Evolutionary conservation across 2,888 invertebrate genomes (phyloP).

Genomic region (Lampropteryx suffumata): DNA sequence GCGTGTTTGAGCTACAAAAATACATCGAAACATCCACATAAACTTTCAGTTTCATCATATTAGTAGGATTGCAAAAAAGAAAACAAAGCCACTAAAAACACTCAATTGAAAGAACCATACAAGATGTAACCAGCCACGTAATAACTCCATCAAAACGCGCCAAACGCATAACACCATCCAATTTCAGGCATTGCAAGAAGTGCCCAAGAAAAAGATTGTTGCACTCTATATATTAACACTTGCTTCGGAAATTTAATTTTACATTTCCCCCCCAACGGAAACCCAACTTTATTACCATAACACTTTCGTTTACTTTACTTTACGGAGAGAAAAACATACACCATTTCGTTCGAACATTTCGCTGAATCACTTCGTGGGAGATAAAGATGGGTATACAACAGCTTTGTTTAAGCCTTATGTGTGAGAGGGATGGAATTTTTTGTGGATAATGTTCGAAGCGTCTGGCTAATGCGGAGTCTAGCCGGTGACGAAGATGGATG

Average conservation of each 20-base stretch:
- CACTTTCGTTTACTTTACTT: not conserved
- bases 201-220: conserved; percentile 64
- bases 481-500: conserved; percentile 79
- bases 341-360: conserved; percentile 50
- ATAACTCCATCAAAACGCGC: conserved; percentile 52
- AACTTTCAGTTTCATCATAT: too few species aligned
- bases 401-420: conserved; percentile 41
- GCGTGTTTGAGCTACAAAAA: too few species aligned
- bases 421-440: conserved; percentile 50
- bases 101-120: conserved; percentile 38
- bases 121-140: conserved; percentile 55
- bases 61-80: not conserved
- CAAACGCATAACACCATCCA: conserved; percentile 59
- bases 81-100: conserved; percentile 3
- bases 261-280: conserved; percentile 16
- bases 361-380: conserved; percentile 70
- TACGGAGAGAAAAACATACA: conserved; percentile 40
- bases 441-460: conserved; percentile 45
- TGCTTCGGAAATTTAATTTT: conserved; percentile 68
- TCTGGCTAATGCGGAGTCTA: conserved; percentile 70
- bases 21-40: too few species aligned
- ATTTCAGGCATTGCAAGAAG: conserved; percentile 57
- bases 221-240: conserved; percentile 68
- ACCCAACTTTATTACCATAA: conserved; percentile 24
- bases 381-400: conserved; percentile 55